Evolutionary conservation across 2,888 invertebrate genomes (phyloP).

Genomic region (Tinea semifulvella): DNA sequence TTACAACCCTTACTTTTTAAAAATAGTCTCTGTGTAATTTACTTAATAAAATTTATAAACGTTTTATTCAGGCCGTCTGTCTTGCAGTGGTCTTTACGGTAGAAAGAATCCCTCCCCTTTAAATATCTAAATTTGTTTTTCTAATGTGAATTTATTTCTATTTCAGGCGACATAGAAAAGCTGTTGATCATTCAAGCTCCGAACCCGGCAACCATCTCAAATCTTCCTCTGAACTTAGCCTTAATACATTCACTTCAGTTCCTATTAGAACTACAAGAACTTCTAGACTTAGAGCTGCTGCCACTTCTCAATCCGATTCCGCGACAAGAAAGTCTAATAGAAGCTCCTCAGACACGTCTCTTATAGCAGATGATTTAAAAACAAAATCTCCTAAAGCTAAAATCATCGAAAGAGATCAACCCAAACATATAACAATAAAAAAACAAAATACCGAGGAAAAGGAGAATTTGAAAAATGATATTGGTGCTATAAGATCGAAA

Average conservation of each 20-base stretch:
- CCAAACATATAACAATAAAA: conserved; percentile 28
- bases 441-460: conserved; percentile 43
- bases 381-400: conserved; percentile 42
- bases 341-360: conserved; percentile 53
- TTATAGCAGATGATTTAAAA: conserved; percentile 48
- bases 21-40: too few relatives aligned
- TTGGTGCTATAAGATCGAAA: conserved; percentile 63
- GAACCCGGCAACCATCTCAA: conserved; percentile 45
- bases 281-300: conserved; percentile 75
- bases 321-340: conserved; percentile 43
- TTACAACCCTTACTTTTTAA: too few relatives aligned
- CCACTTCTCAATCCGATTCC: conserved; percentile 44
- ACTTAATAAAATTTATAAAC: too few relatives aligned
- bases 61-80: too few relatives aligned
- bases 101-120: too few relatives aligned
- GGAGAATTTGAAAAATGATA: conserved; percentile 52
- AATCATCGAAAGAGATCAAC: conserved; percentile 55
- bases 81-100: too few relatives aligned
- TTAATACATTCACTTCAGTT: conserved; percentile 52
- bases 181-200: conserved; percentile 35
- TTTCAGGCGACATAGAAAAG: conserved; percentile 50
- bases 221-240: conserved; percentile 57
- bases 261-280: conserved; percentile 76
- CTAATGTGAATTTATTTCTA: too few relatives aligned
- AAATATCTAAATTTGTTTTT: too few relatives aligned